A percentile compares a stretch with the other conserved stretches of the same genome.
phyloP scores from a whole-genome alignment of 2,797 vertebrate genomes.

The Monodelphis domestica region DNA sequence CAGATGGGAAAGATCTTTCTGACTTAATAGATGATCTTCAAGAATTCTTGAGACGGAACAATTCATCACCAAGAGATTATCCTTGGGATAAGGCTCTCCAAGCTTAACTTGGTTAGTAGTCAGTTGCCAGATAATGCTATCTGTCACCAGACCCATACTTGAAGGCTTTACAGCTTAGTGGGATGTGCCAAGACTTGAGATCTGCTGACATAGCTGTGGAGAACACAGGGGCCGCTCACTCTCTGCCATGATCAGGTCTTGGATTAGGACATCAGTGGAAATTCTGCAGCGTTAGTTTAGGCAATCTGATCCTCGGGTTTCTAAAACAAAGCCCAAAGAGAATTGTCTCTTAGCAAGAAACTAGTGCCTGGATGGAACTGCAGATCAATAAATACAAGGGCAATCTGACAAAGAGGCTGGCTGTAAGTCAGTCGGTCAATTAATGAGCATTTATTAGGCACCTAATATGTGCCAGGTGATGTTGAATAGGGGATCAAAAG shows the following conservation, averaged over 20 bases:
- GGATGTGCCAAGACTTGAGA: background rate
- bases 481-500: background rate
- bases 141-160: background rate
- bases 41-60: background rate
- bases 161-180: background rate
- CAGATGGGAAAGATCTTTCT: background rate
- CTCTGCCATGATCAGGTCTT: background rate
- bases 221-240: background rate
- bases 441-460: background rate
- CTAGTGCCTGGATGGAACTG: background rate
- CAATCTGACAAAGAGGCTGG: background rate
- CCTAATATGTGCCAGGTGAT: background rate
- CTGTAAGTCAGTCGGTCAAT: background rate
- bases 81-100: background rate
- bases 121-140: background rate
- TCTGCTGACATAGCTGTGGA: background rate
- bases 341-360: background rate
- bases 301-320: background rate
- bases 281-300: background rate
- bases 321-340: background rate
- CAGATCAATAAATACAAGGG: background rate
- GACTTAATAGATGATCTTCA: background rate
- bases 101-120: background rate
- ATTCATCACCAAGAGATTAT: background rate
- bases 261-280: background rate